Percentiles rank a stretch among this genome's conserved stretches.
Conservation (phyloP, 2,113 vertebrate species). For the Vanacampus margaritifer region DNA sequence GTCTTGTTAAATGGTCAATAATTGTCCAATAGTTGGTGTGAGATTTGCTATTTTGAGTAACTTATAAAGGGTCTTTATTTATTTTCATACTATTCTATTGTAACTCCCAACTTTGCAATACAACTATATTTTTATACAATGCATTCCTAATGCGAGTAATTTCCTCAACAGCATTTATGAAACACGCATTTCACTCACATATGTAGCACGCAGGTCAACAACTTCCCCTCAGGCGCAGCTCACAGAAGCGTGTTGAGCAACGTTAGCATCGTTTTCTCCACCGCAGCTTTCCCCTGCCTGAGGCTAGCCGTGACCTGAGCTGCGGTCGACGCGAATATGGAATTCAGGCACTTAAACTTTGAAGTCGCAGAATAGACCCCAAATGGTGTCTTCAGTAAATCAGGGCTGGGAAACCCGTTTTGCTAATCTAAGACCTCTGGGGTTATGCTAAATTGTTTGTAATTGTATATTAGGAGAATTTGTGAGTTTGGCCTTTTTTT, state of each 20-base stretch:
- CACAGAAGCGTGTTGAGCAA: constrained; percentile 31
- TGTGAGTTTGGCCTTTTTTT: neutral
- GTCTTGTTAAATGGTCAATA: no score
- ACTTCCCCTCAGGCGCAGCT: constrained; percentile 4
- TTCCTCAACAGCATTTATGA: neutral
- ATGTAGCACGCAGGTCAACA: neutral
- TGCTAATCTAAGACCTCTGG: neutral
- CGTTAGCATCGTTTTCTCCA: neutral
- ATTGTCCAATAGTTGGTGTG: no score
- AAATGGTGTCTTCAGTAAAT: constrained; percentile 1
- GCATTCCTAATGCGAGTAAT: neutral
- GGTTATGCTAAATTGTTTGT: neutral
- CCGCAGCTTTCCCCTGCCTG: constrained; percentile 14
- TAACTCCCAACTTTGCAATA: neutral
- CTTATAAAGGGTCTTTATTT: no score
- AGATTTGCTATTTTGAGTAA: no score
- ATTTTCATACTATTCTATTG: neutral
- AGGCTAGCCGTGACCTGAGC: constrained; percentile 8
- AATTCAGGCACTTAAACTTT: constrained; percentile 18
- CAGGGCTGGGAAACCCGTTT: neutral
- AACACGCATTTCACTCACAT: neutral
- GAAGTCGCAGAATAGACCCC: constrained; percentile 2
- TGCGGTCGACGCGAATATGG: neutral
- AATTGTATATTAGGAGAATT: neutral
- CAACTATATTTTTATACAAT: neutral